Percentiles rank a stretch among this genome's conserved stretches.
Conservation (phyloP, 1,140 invertebrate genomes). For the Amyelois transitella region DNA sequence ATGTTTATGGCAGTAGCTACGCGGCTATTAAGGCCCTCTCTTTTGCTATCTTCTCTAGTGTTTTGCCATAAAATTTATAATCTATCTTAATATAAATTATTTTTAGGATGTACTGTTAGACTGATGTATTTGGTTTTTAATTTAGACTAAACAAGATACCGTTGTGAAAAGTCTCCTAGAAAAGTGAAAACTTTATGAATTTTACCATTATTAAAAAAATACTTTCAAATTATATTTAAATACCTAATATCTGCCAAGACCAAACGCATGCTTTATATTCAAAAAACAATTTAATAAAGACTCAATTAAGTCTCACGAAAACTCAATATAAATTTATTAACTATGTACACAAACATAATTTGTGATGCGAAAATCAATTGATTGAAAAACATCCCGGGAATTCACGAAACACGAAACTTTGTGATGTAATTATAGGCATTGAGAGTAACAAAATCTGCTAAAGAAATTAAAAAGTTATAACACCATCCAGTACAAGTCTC, state of each 20-base stretch:
- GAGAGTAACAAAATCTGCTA: constrained; percentile 13
- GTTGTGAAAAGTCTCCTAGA: no score
- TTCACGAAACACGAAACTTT: constrained; percentile 7
- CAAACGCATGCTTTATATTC: neutral
- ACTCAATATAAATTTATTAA: neutral
- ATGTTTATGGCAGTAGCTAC: no score
- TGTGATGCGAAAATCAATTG: constrained; percentile 9
- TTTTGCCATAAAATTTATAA: no score
- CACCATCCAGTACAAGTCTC: constrained; percentile 30
- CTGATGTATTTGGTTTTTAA: no score
- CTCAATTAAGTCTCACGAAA: neutral
- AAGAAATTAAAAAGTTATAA: constrained; percentile 13
- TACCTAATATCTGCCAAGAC: neutral
- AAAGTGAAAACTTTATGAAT: no score
- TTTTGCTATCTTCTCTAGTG: no score
- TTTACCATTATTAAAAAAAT: no score
- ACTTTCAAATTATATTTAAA: neutral
- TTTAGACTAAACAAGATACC: no score
- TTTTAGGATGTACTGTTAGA: no score
- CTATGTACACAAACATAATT: neutral
- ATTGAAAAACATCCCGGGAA: constrained; percentile 7
- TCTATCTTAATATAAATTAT: no score
- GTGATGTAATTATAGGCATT: constrained; percentile 15
- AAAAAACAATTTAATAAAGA: neutral
- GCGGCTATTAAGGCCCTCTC: no score